These are phyloP conservation scores for Cancer borealis DNA, from an alignment of 2,888 invertebrate species.

Conservation along the genomic window DNA sequence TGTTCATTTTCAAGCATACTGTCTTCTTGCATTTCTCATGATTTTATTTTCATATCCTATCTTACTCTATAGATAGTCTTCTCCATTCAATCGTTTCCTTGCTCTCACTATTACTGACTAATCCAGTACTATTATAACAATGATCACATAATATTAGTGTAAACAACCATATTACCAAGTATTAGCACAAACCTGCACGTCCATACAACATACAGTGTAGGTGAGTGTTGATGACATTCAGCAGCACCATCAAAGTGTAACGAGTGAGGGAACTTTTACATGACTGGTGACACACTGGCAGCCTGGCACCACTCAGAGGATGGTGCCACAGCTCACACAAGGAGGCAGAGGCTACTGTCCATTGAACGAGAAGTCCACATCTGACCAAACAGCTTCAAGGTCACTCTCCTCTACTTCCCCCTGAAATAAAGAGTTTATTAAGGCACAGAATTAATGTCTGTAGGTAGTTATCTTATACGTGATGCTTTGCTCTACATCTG, in stretches of 20 bases:
- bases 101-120: not conserved
- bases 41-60: not conserved
- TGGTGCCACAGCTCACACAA: not conserved
- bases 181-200: not conserved
- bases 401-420: conserved; percentile 77
- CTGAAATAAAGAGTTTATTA: conserved; percentile 57
- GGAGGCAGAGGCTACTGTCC: conserved; percentile 65
- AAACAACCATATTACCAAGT: not conserved
- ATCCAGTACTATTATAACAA: not conserved
- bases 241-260: not conserved
- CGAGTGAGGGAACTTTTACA: not conserved
- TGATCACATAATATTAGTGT: not conserved
- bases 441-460: not conserved
- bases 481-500: not conserved
- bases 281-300: not conserved
- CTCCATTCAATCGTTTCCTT: not conserved
- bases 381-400: conserved; percentile 77
- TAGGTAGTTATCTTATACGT: not conserved
- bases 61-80: not conserved
- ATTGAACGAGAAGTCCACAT: conserved; percentile 76
- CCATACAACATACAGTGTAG: not conserved
- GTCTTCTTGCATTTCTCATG: not conserved
- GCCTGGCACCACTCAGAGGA: not conserved
- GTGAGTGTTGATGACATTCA: not conserved
- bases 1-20: not conserved